Evolutionary conservation across 2,888 invertebrate genomes (phyloP), one percentile per base, ranked within the genome.

Genomic region (Agonum fuliginosum): DNA sequence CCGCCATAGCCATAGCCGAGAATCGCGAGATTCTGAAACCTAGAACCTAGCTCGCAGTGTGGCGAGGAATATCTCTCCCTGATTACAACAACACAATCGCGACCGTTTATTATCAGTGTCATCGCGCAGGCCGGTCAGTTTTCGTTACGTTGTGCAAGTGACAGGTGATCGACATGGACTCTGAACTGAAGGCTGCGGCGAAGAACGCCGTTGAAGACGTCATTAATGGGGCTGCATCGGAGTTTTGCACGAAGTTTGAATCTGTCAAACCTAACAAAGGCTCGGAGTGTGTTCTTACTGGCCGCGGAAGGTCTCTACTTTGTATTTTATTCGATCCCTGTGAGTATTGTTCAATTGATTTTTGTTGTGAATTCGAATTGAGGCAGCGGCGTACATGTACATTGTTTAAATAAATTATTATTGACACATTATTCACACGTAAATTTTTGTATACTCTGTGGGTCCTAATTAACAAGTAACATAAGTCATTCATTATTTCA

Each of bases 241-340:
- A 83, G 79, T 81, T 84, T 65, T 82, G 81, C 17, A 75, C 75
- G 24, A 75, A 65, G 67, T 75, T 75, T 19, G 75, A 75, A 37
- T 27, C 58, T 20, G 74, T 46, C 3, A 12, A 76, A 12, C 24
- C 75, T 12, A 62, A 19, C 12, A 51, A 79, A 78, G 72, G 76
- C 24, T 69, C 34, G 17, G 4, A 70, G 71, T 34, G 80, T 79
- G n/a, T n/a, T n/a, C n/a, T n/a, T n/a, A n/a, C n/a, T n/a, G 71
- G 77, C 41, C 24, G 51, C 69, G 48, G 83, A 80, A 86, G 86
- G 81, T 87, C 88, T 70, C 84, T 89, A 79, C 84, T 89, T 81
- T 89, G 89, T 85, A 87, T 87, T 80, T 83, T 89, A 78, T 87
- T 89, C 78, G 85, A 87, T 81, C 89, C 89, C 80, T 84, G 89